Evolutionary conservation across 92 coral and sea anemone species (phyloP), one percentile per base, ranked within the genome.

Genomic region (Isaurus tuberculatus): DNA sequence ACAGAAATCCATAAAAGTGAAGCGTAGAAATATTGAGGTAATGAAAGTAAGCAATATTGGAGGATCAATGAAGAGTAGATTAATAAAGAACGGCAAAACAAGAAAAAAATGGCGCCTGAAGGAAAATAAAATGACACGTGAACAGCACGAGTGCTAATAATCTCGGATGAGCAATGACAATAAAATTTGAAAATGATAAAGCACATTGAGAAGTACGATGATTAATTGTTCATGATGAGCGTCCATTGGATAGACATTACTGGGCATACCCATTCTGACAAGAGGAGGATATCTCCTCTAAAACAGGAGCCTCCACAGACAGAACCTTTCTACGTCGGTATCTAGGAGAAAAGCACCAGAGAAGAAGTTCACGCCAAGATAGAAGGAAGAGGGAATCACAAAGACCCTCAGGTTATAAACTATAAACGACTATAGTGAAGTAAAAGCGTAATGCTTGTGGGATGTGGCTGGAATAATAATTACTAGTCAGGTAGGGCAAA

Each of bases 181-280:
- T 19, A 22, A 13, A n/a, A 7, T 6, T 29, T 2, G 13, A 49
- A 51, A 51, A 5, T 51, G 5, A 15, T 16, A 19, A 16, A 51
- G 5, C n/a, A 20, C 58, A 5, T 15, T 48, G 22, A 51, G 6
- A 19, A 15, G 19, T 4, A 16, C 4, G 0, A 13, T 42, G 46
- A 40, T 40, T 7, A 7, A 13, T 9, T 40, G 46, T 2, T 40
- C 46, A 40, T 40, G 46, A 7, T 7, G 46, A 40, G 46, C 34
- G 61, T 57, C 32, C 73, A 32, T 34, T 37, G 20, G 58, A 51
- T 31, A 48, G 42, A 71, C 65, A 23, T 44, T 9, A 8, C 23
- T 36, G 28, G 57, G 65, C 88, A 90, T 90, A 92, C 96, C 96
- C 90, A 85, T 79, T 40, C 43, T 86, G 87, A 66, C 88, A 85